Base-by-base conservation (phyloP, 2,113 vertebrate genomes). In the Labeo rohita region DNA sequence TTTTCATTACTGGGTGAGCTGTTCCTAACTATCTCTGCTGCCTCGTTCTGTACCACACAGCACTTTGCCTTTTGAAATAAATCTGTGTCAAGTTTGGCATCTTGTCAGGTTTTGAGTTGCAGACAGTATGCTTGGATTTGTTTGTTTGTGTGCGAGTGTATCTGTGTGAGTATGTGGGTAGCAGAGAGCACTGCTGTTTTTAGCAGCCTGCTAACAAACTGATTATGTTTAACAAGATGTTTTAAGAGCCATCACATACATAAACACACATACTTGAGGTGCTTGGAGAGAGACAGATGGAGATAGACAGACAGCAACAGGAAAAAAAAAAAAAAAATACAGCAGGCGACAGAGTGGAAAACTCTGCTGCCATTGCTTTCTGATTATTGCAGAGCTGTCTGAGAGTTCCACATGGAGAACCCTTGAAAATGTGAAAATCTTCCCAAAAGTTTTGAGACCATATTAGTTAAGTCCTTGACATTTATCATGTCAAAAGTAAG, bases 221-320 rank as follows among this genome's bases (percentile, higher is more conserved):
- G 92, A 95, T 95, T 93, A 90, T 88, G 89, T 94, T 54, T 93
- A 94, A 95, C 94, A 94, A 92, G 89, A 92, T 92, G 91, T 91
- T 90, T 90, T 92, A 90, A 93, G 91, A 91, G 89, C 91, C 83
- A 92, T 93, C 91, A 83, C 93, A 92, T 86, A 87, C 83, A 91
- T 90, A 87, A 88, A 91, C 88, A 91, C 80, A 80, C 70, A 89
- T 43, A 86, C 72, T 11, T 52, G 28, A 85, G 18, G 63, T 15
- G 43, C 16, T 63, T n/a, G 36, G 28, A 70, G 52, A 81, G 77
- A 84, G n/a, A 59, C 8, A 63, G 78, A 83, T 7, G 15, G 39
- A 65, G 52, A 45, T 2, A 66, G 79, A 81, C 16, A n/a, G 84
- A 89, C 88, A 91, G 87, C 85, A 88, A 91, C 87, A 45, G 82